Base-by-base conservation (phyloP, 1,140 invertebrate genomes). In the Dinothrombium tinctorium region DNA sequence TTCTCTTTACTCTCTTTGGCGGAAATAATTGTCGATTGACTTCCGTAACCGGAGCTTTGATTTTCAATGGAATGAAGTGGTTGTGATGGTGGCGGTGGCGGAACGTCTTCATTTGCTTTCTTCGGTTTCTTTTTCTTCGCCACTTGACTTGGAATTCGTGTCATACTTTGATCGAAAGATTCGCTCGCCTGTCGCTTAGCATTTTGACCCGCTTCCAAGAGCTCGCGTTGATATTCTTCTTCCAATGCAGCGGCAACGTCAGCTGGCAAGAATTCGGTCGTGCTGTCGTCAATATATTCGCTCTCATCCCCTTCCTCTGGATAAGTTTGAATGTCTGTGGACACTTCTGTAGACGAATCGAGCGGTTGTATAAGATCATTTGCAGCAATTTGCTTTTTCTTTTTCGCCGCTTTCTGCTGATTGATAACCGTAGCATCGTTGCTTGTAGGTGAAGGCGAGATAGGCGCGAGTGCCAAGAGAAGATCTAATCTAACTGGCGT, bases 401-500 rank as follows among this genome's bases (percentile, higher is more conserved):
- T n/a, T n/a, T n/a, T n/a, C n/a, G n/a, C n/a, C n/a, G n/a, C 26
- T 28, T 8, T 8, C 26, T 8, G n/a, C 26, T 7, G 26, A 28
- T 28, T 8, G 26, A 28, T 28, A 7, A 28, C 26, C 33, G 6
- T 35, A 17, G 11, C 17, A 26, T 22, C 20, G 7, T 26, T 9
- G n/a, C 24, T 15, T 15, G 12, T 26, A 29, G n/a, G 9, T 7
- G 22, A n/a, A 2, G 33, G 37, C 11, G 51, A 45, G 8, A 28
- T 45, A 17, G 50, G 51, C 11, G 50, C 50, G 11, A 53, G 33
- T 3, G 51, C 51, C 6, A 87, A 63, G n/a, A 90, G 61, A 25
- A 87, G 61, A 60, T 89, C 83, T 20, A 87, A 63, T 32, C 82
- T 63, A 9, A 87, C 81, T 1, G 82, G 82, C 1, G 81, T 86